phyloP scores from a whole-genome alignment of 2,113 vertebrate genomes.

The Galemys pyrenaicus region DNA sequence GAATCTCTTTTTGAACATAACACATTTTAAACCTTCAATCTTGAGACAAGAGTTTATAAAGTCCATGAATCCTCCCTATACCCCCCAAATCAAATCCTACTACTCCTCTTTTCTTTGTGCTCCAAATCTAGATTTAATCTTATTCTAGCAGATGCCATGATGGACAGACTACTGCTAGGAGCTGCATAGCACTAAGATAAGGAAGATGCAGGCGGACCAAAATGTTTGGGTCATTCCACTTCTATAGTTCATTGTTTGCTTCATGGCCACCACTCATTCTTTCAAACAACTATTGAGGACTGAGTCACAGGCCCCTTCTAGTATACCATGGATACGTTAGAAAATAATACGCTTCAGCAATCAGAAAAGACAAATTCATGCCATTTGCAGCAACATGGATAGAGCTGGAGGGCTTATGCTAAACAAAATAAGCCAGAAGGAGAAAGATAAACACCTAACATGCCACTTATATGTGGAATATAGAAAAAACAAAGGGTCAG shows the following conservation, averaged over 20 bases:
- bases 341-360: neutral
- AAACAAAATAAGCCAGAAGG: too few species aligned
- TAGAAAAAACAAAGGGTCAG: too few species aligned
- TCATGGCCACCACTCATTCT: neutral
- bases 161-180: neutral
- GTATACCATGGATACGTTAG: neutral
- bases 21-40: neutral
- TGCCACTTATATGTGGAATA: too few species aligned
- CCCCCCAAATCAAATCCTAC: neutral
- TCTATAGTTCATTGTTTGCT: neutral
- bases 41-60: slow-evolving; percentile 29
- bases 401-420: too few species aligned
- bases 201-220: neutral
- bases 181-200: neutral
- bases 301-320: neutral
- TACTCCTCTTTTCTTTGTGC: neutral
- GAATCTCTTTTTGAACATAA: neutral
- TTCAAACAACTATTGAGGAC: neutral
- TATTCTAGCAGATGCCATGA: neutral
- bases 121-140: slow-evolving; percentile 13
- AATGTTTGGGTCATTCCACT: neutral
- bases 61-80: neutral
- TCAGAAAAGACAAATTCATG: too few species aligned
- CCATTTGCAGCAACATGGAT: too few species aligned
- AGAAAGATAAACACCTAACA: too few species aligned